Conservation (phyloP, 2,797 vertebrate genomes). For the Myotis planiceps region DNA sequence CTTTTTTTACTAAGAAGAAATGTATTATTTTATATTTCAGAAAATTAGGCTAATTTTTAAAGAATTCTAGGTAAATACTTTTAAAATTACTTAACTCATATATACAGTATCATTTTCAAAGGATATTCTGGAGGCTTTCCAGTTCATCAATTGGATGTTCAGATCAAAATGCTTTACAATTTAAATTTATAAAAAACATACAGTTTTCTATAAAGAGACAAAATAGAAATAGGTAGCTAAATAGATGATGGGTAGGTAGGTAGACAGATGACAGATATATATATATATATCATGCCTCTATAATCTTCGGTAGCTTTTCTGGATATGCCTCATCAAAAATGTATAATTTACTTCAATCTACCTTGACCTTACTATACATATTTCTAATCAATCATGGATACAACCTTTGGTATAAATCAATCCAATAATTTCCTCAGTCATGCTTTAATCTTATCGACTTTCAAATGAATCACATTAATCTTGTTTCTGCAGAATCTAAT, state of each 20-base stretch:
- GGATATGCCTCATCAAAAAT: background rate
- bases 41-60: background rate
- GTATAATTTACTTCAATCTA: background rate
- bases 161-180: background rate
- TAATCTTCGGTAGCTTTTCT: background rate
- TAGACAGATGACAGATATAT: background rate
- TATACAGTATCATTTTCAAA: background rate
- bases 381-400: background rate
- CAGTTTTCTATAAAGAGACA: background rate
- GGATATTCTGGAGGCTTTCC: background rate
- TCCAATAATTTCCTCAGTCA: background rate
- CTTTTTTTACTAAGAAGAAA: background rate
- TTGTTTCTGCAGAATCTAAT: background rate
- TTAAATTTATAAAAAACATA: background rate
- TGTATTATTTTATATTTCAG: background rate
- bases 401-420: background rate
- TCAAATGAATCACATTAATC: background rate
- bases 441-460: slow-evolving; percentile 23
- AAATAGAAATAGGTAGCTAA: background rate
- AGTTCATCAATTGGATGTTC: background rate
- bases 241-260: background rate
- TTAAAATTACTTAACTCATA: background rate
- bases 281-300: background rate
- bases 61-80: background rate
- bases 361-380: background rate